A percentile compares a stretch with the other conserved stretches of the same genome.
These are phyloP conservation scores for Hanleya hanleyi DNA, from an alignment of 2,888 invertebrate species.

Conservation along the genomic window DNA sequence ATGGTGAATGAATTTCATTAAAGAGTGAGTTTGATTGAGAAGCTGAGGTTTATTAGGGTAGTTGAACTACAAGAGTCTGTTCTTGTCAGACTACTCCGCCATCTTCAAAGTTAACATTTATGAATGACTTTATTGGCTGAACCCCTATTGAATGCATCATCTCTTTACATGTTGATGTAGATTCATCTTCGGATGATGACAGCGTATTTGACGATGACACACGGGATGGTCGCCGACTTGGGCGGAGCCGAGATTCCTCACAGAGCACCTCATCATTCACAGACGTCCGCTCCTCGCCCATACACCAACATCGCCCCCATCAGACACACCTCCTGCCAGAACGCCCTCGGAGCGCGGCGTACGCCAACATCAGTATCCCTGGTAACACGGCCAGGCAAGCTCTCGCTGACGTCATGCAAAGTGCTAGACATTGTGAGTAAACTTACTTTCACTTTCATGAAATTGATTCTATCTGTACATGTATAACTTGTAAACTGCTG, in stretches of 20 bases:
- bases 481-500: too few relatives aligned
- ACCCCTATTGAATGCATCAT: too few relatives aligned
- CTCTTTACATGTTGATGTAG: conserved; percentile 46
- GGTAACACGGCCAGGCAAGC: conserved; percentile 78
- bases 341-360: conserved; percentile 61
- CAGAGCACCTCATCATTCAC: conserved; percentile 61
- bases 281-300: conserved; percentile 44
- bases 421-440: conserved; percentile 61
- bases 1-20: too few relatives aligned
- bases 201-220: conserved; percentile 68
- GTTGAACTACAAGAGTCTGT: too few relatives aligned
- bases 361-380: conserved; percentile 66
- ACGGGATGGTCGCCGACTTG: conserved; percentile 54
- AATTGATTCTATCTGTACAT: too few relatives aligned
- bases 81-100: too few relatives aligned
- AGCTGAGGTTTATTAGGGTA: too few relatives aligned
- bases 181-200: conserved; percentile 70
- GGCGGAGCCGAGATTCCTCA: conserved; percentile 61
- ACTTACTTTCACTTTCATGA: too few relatives aligned
- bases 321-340: conserved; percentile 44
- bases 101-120: too few relatives aligned
- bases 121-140: too few relatives aligned
- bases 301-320: conserved; percentile 44
- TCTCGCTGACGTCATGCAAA: conserved; percentile 81
- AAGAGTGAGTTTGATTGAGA: too few relatives aligned